phyloP scores from a whole-genome alignment of 2,113 vertebrate species.

The Syngnathus floridae region DNA sequence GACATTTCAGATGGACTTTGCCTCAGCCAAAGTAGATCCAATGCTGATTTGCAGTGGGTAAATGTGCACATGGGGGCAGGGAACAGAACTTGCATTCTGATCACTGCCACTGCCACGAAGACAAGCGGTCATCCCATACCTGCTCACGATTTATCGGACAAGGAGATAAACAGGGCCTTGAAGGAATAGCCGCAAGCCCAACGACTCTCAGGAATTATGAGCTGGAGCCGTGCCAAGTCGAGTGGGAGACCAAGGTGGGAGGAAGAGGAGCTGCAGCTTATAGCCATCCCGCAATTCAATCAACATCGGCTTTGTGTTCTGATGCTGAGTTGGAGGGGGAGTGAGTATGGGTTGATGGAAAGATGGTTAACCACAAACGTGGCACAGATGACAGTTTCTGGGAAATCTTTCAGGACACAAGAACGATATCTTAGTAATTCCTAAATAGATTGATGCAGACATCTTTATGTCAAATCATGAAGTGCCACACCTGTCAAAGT shows the following conservation, averaged over 20 bases:
- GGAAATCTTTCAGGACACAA: conserved; percentile 1
- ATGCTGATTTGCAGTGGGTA: conserved; percentile 25
- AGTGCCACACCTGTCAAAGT: neutral
- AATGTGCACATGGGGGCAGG: neutral
- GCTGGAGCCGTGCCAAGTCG: conserved; percentile 24
- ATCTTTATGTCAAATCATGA: neutral
- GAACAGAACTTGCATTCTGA: neutral
- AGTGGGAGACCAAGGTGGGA: conserved; percentile 38
- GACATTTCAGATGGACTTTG: conserved; percentile 33
- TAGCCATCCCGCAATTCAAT: conserved; percentile 34
- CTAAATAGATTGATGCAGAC: neutral
- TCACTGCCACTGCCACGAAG: conserved; percentile 15
- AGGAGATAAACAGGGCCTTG: conserved; percentile 38
- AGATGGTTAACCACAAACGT: conserved; percentile 4
- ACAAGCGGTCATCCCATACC: conserved; percentile 24
- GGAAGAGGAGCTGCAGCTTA: conserved; percentile 40
- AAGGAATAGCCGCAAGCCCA: neutral
- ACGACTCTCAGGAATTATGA: conserved; percentile 13
- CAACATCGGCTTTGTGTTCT: conserved; percentile 30
- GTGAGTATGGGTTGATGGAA: conserved; percentile 25
- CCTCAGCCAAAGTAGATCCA: conserved; percentile 26
- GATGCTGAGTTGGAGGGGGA: conserved; percentile 25
- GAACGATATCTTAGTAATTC: neutral
- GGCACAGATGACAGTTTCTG: conserved; percentile 8
- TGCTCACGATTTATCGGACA: conserved; percentile 40